Evolutionary conservation across 1,140 invertebrate genomes (phyloP).

Genomic region (Drosophila virilis): DNA sequence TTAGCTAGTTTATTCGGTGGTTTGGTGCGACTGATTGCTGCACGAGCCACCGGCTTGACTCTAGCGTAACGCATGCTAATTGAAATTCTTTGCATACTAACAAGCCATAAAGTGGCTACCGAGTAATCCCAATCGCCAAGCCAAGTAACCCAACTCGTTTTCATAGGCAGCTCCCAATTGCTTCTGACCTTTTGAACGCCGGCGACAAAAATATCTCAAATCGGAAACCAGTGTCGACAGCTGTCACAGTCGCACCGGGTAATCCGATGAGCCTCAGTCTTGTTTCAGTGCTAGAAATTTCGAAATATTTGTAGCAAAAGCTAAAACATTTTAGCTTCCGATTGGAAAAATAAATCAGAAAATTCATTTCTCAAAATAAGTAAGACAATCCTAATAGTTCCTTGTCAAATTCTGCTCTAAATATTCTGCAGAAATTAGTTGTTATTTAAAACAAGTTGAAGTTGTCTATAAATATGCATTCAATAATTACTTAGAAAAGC

Average conservation of each 20-base stretch:
- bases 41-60: conserved; percentile 1
- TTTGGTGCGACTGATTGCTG: conserved; percentile 8
- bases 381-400: too few relatives aligned
- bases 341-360: neutral
- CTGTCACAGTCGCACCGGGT: conserved; percentile 4
- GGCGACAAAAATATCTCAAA: conserved; percentile 8
- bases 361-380: too few relatives aligned
- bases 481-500: neutral
- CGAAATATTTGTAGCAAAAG: neutral
- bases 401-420: too few relatives aligned
- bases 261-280: neutral
- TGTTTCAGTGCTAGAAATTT: neutral
- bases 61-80: conserved; percentile 11
- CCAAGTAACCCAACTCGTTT: conserved; percentile 59
- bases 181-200: conserved; percentile 60
- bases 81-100: conserved; percentile 75
- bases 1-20: conserved; percentile 48
- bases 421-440: too few relatives aligned
- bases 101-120: conserved; percentile 50
- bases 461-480: too few relatives aligned
- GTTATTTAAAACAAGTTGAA: too few relatives aligned
- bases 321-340: neutral
- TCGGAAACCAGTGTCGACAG: conserved; percentile 6
- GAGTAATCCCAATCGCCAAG: conserved; percentile 21
- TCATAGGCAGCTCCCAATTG: conserved; percentile 42